Conservation (phyloP, 2,888 invertebrate genomes). For the Panopea generosa region DNA sequence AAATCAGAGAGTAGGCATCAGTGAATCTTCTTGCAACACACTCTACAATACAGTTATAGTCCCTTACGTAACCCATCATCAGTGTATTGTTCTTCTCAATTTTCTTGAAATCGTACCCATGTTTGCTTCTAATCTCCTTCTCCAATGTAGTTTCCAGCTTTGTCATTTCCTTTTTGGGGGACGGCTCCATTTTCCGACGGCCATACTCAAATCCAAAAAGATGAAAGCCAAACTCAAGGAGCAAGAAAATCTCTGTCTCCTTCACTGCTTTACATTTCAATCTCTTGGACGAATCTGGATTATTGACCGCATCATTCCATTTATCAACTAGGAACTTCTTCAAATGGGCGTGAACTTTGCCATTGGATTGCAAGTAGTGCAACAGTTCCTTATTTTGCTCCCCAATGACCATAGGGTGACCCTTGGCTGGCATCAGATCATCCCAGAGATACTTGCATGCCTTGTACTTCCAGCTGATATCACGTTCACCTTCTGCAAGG, state of each 20-base stretch:
- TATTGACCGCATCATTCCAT: conserved; percentile 24
- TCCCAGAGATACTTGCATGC: conserved; percentile 43
- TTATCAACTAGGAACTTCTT: conserved; percentile 24
- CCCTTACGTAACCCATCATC: conserved; percentile 22
- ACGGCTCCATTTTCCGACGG: conserved; percentile 8
- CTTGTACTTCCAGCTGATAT: conserved; percentile 26
- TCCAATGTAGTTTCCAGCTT: conserved; percentile 35
- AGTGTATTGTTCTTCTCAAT: conserved; percentile 13
- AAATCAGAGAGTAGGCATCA: conserved; percentile 54
- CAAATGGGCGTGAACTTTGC: conserved; percentile 15
- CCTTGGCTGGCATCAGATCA: conserved; percentile 50
- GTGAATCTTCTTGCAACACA: conserved; percentile 60
- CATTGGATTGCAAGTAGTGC: conserved; percentile 9
- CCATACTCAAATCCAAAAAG: conserved; percentile 37
- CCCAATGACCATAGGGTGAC: conserved; percentile 33
- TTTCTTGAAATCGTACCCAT: background rate
- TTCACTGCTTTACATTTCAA: conserved; percentile 24
- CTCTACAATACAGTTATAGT: conserved; percentile 26
- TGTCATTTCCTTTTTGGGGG: conserved; percentile 25
- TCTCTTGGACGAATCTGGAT: conserved; percentile 1
- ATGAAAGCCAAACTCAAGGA: conserved; percentile 42
- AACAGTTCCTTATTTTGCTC: conserved; percentile 23
- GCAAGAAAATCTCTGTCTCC: conserved; percentile 35
- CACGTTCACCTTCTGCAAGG: background rate
- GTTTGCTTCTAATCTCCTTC: conserved; percentile 1